Percentiles rank a stretch among this genome's conserved stretches.
phyloP scores from a whole-genome alignment of 64 coral and sea anemone species.

The Actinia equina region DNA sequence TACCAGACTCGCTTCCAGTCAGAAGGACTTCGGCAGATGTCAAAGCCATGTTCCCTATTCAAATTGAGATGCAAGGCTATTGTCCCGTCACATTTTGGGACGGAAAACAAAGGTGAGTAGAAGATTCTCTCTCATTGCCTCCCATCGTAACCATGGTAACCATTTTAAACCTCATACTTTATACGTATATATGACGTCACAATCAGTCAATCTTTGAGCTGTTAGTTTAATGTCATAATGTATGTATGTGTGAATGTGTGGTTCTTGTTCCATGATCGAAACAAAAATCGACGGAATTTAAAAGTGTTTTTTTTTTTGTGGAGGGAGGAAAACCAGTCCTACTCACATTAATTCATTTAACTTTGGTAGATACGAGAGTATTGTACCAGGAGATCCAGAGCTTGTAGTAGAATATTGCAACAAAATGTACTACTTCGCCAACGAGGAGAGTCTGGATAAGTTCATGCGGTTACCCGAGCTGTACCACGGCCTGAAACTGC shows the following conservation, averaged over 20 bases:
- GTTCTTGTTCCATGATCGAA: too few species aligned
- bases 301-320: too few species aligned
- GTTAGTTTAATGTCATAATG: too few species aligned
- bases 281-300: too few species aligned
- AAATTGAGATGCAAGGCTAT: slow-evolving; percentile 93
- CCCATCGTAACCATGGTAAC: not conserved
- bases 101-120: slow-evolving; percentile 79
- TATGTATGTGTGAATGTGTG: too few species aligned
- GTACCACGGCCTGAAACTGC: slow-evolving; percentile 74
- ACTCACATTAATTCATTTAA: not conserved
- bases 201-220: too few species aligned
- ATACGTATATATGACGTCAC: too few species aligned
- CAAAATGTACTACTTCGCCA: slow-evolving; percentile 77
- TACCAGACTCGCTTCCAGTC: slow-evolving; percentile 68
- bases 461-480: slow-evolving; percentile 94
- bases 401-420: slow-evolving; percentile 90
- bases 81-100: slow-evolving; percentile 91
- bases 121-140: not conserved
- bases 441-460: slow-evolving; percentile 80
- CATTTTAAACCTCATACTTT: not conserved
- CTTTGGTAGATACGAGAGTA: slow-evolving; percentile 76
- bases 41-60: slow-evolving; percentile 81
- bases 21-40: slow-evolving; percentile 77
- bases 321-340: too few species aligned
- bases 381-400: slow-evolving; percentile 80